Conservation (phyloP, 37 sponge, comb jelly and placozoan species). For the Agelas oroides region DNA sequence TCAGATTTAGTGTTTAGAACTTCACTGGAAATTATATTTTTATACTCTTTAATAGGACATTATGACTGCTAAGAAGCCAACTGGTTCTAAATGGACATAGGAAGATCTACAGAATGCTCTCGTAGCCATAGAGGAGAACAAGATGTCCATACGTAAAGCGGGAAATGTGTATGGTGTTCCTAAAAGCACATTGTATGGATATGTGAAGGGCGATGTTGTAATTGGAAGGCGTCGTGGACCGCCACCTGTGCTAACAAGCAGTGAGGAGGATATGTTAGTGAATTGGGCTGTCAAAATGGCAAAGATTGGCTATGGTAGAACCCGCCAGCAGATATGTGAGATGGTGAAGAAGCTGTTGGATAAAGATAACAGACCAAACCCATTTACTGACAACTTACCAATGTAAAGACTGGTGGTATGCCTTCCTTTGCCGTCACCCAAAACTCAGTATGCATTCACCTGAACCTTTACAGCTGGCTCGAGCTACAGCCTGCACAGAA, state of each 20-base stretch:
- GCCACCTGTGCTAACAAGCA: slow-evolving; percentile 17
- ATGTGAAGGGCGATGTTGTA: slow-evolving; percentile 34
- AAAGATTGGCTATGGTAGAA: slow-evolving; percentile 55
- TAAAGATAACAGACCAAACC: slow-evolving; percentile 33
- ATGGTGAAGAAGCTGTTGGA: slow-evolving; percentile 43
- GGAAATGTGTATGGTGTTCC: slow-evolving; percentile 33
- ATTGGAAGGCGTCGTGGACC: slow-evolving; percentile 11
- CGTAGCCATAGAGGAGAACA: slow-evolving; percentile 2
- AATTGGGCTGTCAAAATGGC: slow-evolving; percentile 36
- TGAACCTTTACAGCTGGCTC: slow-evolving; percentile 8
- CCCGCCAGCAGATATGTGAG: slow-evolving; percentile 20
- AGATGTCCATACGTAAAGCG: slow-evolving; percentile 37
- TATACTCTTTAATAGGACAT: too few species aligned
- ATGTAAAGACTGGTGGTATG: slow-evolving; percentile 62
- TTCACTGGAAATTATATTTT: too few species aligned
- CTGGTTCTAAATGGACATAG: too few species aligned
- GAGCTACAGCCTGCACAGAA: slow-evolving; percentile 41
- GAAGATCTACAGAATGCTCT: background rate
- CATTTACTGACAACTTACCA: slow-evolving; percentile 44
- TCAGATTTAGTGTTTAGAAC: too few species aligned
- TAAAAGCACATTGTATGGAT: slow-evolving; percentile 48
- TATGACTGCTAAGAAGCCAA: too few species aligned
- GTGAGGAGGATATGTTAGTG: slow-evolving; percentile 38
- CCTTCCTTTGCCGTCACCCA: slow-evolving; percentile 29
- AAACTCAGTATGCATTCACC: slow-evolving; percentile 5